phyloP scores from a whole-genome alignment of 2,888 invertebrate species.

The Cerastoderma edule region DNA sequence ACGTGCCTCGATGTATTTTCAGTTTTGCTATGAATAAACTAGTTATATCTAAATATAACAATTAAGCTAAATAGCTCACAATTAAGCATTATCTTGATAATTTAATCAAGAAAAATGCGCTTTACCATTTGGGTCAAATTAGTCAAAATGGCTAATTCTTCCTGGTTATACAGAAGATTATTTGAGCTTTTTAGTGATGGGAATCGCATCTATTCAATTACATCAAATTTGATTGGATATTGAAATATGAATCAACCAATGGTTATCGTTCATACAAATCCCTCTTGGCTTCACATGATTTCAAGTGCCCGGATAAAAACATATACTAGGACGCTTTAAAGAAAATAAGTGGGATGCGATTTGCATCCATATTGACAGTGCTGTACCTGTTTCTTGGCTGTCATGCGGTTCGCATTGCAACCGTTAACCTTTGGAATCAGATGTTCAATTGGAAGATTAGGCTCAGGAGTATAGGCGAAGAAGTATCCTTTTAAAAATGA shows the following conservation, averaged over 20 bases:
- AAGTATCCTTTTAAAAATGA: slow-evolving; percentile 59
- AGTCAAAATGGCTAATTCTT: too few species aligned
- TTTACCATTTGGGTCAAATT: too few species aligned
- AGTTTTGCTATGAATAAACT: too few species aligned
- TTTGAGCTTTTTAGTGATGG: too few species aligned
- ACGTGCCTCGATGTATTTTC: too few species aligned
- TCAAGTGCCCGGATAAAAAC: slow-evolving; percentile 40
- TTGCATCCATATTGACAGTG: neutral
- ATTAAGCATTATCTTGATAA: too few species aligned
- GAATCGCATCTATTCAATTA: neutral
- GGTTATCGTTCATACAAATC: neutral
- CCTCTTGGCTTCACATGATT: neutral
- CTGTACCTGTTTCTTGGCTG: neutral
- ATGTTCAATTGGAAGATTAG: slow-evolving; percentile 79
- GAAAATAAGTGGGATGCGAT: neutral
- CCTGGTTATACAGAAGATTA: too few species aligned
- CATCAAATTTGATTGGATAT: slow-evolving; percentile 5
- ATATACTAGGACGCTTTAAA: neutral
- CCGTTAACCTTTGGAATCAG: slow-evolving; percentile 77
- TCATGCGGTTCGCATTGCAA: slow-evolving; percentile 27
- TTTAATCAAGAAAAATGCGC: too few species aligned
- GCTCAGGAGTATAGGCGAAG: slow-evolving; percentile 69
- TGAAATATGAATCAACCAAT: slow-evolving; percentile 12
- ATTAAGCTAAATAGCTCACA: too few species aligned
- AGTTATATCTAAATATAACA: too few species aligned